phyloP scores from a whole-genome alignment of 2,113 vertebrate species.

The Origma solitaria region DNA sequence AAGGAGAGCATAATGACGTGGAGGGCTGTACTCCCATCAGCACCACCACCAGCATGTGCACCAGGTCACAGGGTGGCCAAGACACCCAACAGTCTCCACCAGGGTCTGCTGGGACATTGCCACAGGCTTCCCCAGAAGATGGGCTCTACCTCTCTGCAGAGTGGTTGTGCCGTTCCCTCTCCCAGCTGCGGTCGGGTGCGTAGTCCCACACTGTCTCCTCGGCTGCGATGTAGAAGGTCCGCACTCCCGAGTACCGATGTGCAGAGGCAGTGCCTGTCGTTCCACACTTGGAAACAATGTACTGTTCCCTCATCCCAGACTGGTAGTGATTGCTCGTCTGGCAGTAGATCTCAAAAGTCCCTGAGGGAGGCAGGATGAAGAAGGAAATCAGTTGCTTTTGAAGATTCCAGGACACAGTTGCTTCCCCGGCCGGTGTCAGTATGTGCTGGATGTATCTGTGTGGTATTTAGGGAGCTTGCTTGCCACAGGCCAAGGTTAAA shows the following conservation, averaged over 20 bases:
- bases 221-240: constrained; percentile 63
- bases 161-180: constrained; percentile 63
- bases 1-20: fast-evolving
- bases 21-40: not conserved
- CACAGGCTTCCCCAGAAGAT: not conserved
- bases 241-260: not conserved
- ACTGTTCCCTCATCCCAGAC: constrained; percentile 71
- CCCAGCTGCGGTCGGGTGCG: constrained; percentile 68
- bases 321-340: constrained; percentile 69
- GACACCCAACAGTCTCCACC: not conserved
- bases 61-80: not conserved
- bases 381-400: not conserved
- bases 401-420: not conserved
- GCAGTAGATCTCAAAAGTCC: constrained; percentile 74
- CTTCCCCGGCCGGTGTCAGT: fast-evolving
- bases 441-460: not conserved
- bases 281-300: constrained; percentile 63
- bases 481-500: not conserved
- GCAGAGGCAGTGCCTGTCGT: not conserved
- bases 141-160: constrained; percentile 66
- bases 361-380: constrained; percentile 40
- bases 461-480: not conserved
- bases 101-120: not conserved
- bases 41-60: not conserved
- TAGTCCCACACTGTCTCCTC: constrained; percentile 78